Conservation (phyloP, 2,113 vertebrate species). For the Bos indicus region DNA sequence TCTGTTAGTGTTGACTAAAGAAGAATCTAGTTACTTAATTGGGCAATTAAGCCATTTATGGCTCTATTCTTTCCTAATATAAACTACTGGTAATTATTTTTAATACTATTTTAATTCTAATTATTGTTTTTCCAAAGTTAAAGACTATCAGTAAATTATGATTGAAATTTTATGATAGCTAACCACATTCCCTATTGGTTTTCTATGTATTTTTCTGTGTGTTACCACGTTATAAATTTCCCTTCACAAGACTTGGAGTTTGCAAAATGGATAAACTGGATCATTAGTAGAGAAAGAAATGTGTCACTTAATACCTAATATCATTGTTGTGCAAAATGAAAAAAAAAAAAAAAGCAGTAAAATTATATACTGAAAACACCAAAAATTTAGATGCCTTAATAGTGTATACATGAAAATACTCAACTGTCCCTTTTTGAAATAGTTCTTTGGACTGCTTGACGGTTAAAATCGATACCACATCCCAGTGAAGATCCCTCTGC, state of each 20-base stretch:
- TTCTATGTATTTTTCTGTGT: slow-evolving; percentile 31
- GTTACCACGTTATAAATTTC: not conserved
- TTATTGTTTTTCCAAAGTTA: slow-evolving; percentile 47
- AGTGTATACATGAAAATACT: not conserved
- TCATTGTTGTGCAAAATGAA: slow-evolving; percentile 18
- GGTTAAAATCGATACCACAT: not conserved
- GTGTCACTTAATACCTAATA: slow-evolving; percentile 3
- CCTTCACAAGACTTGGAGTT: slow-evolving; percentile 11
- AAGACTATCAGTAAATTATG: slow-evolving; percentile 18
- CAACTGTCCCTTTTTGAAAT: not conserved
- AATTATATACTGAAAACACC: slow-evolving; percentile 55
- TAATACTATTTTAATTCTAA: slow-evolving; percentile 53
- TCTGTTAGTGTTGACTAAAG: slow-evolving; percentile 20
- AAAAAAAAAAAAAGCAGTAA: slow-evolving; percentile 37
- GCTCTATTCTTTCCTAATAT: slow-evolving; percentile 39
- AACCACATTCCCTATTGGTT: not conserved
- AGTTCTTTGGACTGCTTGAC: not conserved
- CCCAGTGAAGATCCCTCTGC: not conserved
- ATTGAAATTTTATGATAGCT: slow-evolving; percentile 34
- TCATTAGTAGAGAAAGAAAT: slow-evolving; percentile 38
- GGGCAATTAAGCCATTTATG: slow-evolving; percentile 20
- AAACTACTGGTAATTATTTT: slow-evolving; percentile 43
- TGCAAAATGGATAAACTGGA: slow-evolving; percentile 19
- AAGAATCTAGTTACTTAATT: slow-evolving; percentile 38
- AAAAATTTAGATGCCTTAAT: slow-evolving; percentile 66